Evolutionary conservation across 2,113 vertebrate genomes (phyloP), one percentile per base, ranked within the genome.

Genomic region (Hippocampus barbouri): DNA sequence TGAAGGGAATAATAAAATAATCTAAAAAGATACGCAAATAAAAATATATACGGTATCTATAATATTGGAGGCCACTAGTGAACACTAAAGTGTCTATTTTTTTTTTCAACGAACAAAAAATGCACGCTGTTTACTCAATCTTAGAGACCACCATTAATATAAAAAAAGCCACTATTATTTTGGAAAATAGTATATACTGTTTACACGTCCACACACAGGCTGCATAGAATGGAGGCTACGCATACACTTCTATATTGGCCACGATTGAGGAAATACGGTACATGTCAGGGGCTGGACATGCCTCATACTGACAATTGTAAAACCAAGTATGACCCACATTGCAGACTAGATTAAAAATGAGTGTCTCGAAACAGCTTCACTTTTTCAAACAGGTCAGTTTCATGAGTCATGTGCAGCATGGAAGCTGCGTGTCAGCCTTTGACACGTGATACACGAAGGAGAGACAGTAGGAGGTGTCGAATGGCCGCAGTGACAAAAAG

Each of bases 391-490:
- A 5, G n/a, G 62, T 65, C 62, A 64, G 20, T 43, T 41, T 15
- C 34, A 63, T 21, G 11, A 18, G 21, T 23, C 62, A 64, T 43
- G 38, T 65, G 34, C 40, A 64, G 62, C 34, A 41, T n/a, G 38
- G 20, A 41, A 4, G 2, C n/a, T 14, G 62, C 11, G 38, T 41
- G 60, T n/a, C 10, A 30, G 12, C 41, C 3, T 66, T 11, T 45
- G 63, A 23, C 12, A 41, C 9, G 30, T 20, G 23, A 45, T 14
- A 53, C 16, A 2, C 1, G 15, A 20, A 15, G 9, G 30, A 21
- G 67, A 70, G 62, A 65, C 74, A 38, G 74, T 77, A 79, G 81
- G 77, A 66, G 74, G 47, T 87, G 64, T 64, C 73, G 69, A 77
- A 84, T 69, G 71, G 72, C 81, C 65, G 84, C 70, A 70, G 5